Evolutionary conservation across 2,888 invertebrate genomes (phyloP).

Genomic region (Petrolisthes cinctipes): DNA sequence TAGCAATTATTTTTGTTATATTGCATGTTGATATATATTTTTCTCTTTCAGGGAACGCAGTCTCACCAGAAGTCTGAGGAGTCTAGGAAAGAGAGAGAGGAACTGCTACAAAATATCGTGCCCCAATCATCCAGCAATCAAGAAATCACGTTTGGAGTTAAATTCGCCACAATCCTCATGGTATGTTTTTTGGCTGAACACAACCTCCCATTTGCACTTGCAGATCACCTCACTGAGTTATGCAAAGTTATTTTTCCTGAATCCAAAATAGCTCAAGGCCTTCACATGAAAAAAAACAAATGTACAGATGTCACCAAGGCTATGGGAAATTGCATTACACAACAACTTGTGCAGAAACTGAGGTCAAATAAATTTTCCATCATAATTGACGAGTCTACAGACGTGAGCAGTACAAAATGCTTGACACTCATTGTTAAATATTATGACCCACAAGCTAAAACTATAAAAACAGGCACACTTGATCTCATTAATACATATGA

Average conservation of each 20-base stretch:
- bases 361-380: neutral
- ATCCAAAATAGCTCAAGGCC: slow-evolving; percentile 26
- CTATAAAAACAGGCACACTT: too few relatives aligned
- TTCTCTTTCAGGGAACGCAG: too few relatives aligned
- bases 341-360: neutral
- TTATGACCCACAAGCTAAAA: too few relatives aligned
- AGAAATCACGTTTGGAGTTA: slow-evolving; percentile 7
- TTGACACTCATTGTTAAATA: too few relatives aligned
- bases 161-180: neutral
- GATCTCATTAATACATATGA: too few relatives aligned
- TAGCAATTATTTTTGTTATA: too few relatives aligned
- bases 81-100: too few relatives aligned
- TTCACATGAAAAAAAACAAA: slow-evolving; percentile 34
- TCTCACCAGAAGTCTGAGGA: too few relatives aligned
- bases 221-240: neutral
- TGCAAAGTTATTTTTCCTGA: slow-evolving; percentile 38
- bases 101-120: too few relatives aligned
- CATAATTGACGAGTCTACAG: neutral
- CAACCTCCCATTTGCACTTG: slow-evolving; percentile 7
- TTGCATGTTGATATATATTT: too few relatives aligned
- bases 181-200: slow-evolving; percentile 12
- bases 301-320: slow-evolving; percentile 9
- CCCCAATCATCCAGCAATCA: too few relatives aligned
- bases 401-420: too few relatives aligned
- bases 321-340: neutral